Evolutionary conservation across 1,140 invertebrate genomes (phyloP).

Genomic region (Bombus superbus): DNA sequence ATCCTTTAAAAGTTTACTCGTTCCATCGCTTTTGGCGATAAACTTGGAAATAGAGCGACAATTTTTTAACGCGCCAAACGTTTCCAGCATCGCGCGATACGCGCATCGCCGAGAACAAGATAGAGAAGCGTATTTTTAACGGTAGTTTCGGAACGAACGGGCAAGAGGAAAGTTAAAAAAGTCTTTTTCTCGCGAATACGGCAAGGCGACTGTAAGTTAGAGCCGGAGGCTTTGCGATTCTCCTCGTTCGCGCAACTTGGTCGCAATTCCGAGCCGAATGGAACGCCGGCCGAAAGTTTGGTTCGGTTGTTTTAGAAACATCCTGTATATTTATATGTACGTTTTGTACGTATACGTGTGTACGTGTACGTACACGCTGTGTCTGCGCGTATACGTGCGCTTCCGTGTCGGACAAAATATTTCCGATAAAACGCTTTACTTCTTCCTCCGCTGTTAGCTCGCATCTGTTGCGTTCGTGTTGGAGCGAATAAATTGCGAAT

Average conservation of each 20-base stretch:
- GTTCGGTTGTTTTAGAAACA: constrained; percentile 12
- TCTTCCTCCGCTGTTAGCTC: constrained; percentile 20
- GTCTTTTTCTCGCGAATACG: not conserved
- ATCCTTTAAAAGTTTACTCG: not conserved
- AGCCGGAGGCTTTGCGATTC: not conserved
- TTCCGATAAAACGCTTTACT: constrained; percentile 38
- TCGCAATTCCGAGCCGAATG: constrained; percentile 1
- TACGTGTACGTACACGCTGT: not conserved
- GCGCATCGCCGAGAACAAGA: not conserved
- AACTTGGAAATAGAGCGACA: not conserved
- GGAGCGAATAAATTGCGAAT: constrained; percentile 47
- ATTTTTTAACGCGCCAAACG: not conserved
- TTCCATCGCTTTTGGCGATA: not conserved
- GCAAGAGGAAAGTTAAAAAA: not conserved
- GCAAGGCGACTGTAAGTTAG: constrained; percentile 3
- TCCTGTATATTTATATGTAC: not conserved
- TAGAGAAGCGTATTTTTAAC: constrained; percentile 16
- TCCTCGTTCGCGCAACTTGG: not conserved
- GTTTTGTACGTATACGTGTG: too few relatives aligned
- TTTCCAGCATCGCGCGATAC: not conserved
- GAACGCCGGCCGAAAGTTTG: not conserved
- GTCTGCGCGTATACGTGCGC: not conserved
- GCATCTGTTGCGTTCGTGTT: constrained; percentile 48
- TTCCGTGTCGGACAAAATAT: constrained; percentile 21
- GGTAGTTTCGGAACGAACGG: not conserved